A percentile compares a stretch with the other conserved stretches of the same genome.
These are phyloP conservation scores for Meloidogyne exigua DNA, from an alignment of 1,140 invertebrate genomes.

Conservation along the genomic window DNA sequence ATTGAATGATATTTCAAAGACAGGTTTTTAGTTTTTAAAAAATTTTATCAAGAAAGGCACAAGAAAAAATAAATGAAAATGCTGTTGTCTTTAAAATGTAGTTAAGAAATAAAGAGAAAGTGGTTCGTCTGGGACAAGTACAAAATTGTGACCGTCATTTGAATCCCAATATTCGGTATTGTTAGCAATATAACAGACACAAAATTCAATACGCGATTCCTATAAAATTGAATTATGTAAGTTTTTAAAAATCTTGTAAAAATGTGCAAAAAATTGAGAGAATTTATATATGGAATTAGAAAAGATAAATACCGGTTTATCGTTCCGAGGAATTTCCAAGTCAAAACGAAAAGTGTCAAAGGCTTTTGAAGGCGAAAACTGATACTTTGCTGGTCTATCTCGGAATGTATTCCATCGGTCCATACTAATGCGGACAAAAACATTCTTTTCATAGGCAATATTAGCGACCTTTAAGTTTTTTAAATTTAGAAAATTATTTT, in stretches of 20 bases:
- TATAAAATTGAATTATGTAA: conserved; percentile 23
- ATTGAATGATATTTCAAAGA: neutral
- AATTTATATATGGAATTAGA: neutral
- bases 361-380: conserved; percentile 67
- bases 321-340: conserved; percentile 73
- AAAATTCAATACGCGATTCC: conserved; percentile 76
- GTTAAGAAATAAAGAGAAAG: neutral
- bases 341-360: conserved; percentile 90
- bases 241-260: no score
- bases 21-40: neutral
- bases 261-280: no score
- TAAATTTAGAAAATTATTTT: neutral
- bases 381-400: conserved; percentile 76
- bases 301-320: conserved; percentile 25
- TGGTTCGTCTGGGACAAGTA: conserved; percentile 57
- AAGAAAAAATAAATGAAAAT: neutral
- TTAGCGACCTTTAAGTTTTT: conserved; percentile 70
- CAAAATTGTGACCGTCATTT: conserved; percentile 76
- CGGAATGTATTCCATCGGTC: conserved; percentile 78
- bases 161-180: conserved; percentile 84
- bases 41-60: neutral
- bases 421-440: conserved; percentile 76
- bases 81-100: conserved; percentile 3
- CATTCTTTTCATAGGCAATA: conserved; percentile 80
- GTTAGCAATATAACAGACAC: conserved; percentile 76